Evolutionary conservation across 1,140 invertebrate species (phyloP), one percentile per base, ranked within the genome.

Genomic region (Sweltsa coloradensis): DNA sequence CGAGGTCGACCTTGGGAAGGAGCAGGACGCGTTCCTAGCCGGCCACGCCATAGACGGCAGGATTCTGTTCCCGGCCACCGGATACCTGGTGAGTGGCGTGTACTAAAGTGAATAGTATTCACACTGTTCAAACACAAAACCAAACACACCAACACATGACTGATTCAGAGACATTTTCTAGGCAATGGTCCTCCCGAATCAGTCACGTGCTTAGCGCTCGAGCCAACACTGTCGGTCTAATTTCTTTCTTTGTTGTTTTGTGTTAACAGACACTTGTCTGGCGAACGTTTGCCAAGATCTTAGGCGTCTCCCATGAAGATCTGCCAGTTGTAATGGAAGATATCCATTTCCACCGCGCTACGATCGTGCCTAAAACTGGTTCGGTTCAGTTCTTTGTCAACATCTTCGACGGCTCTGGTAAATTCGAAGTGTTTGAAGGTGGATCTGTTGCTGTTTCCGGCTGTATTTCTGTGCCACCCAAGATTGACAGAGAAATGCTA

Each of bases 41-140:
- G 94, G 92, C 16, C 94, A 99, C 62, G 76, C 75, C n/a, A 95
- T 98, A 57, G 94, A 98, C 68, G 94, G 93, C 11, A 75, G 93
- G 59, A 73, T 95, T 23, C 66, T 99, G 2, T 97, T 91, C 69
- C 95, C 95, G 9, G 94, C 92, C 37, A 97, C 94, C 34, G 94
- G 93, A 9, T 97, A 97, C 60, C 70, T 99, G 67, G 78, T 79
- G 60, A 65, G 65, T 57, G n/a, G n/a, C n/a, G n/a, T n/a, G n/a
- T n/a, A n/a, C n/a, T n/a, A n/a, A n/a, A n/a, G n/a, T n/a, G n/a
- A n/a, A n/a, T n/a, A n/a, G n/a, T n/a, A n/a, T n/a, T n/a, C n/a
- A n/a, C n/a, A n/a, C n/a, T n/a, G n/a, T n/a, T n/a, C n/a, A n/a
- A n/a, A n/a, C n/a, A n/a, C n/a, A n/a, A n/a, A n/a, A n/a, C n/a